Evolutionary conservation across 1,140 invertebrate species (phyloP).

Genomic region (Eriosoma lanigerum): DNA sequence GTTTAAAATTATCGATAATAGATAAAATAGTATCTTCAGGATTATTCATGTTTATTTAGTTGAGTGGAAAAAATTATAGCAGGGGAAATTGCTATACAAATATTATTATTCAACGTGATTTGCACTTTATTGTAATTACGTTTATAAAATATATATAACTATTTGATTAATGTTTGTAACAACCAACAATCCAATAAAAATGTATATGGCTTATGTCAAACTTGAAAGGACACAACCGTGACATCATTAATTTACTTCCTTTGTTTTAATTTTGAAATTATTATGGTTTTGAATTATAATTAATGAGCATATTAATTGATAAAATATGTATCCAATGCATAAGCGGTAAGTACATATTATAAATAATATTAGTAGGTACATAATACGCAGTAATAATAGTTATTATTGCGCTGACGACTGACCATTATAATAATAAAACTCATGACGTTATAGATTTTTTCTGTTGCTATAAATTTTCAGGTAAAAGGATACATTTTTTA

Average conservation of each 20-base stretch:
- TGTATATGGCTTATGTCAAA: too few species aligned
- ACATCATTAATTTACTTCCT: slow-evolving; percentile 11
- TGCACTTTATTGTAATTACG: not conserved
- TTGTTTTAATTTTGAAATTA: not conserved
- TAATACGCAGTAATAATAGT: not conserved
- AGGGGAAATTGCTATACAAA: not conserved
- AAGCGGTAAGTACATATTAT: not conserved
- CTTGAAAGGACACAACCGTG: slow-evolving; percentile 9
- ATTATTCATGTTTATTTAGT: too few species aligned
- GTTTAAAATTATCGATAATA: too few species aligned
- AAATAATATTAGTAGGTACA: not conserved
- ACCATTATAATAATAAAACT: too few species aligned
- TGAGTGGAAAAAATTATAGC: not conserved
- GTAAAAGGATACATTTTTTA: too few species aligned
- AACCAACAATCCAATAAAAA: too few species aligned
- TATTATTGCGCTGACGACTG: too few species aligned
- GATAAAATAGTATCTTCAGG: too few species aligned
- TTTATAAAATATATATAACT: not conserved
- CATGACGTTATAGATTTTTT: too few species aligned
- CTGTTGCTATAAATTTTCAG: too few species aligned
- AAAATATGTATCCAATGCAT: not conserved
- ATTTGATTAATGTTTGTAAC: not conserved
- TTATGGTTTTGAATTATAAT: not conserved
- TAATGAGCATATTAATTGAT: not conserved
- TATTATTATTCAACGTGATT: not conserved